These are phyloP conservation scores for Athalia cordata DNA, from an alignment of 2,888 invertebrate species.

Conservation along the genomic window DNA sequence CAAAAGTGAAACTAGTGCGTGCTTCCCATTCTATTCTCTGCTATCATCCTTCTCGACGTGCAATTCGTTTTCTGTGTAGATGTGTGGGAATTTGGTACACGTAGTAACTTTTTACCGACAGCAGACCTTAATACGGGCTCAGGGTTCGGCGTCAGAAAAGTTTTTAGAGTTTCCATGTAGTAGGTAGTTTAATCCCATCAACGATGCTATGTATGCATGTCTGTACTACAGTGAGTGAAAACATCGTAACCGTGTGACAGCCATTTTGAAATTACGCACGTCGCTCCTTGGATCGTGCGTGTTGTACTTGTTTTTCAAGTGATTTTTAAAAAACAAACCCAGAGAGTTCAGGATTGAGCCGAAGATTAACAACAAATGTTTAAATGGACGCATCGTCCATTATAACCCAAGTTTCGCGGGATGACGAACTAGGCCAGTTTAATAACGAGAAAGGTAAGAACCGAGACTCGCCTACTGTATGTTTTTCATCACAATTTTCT, in stretches of 20 bases:
- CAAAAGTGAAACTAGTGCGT: not conserved
- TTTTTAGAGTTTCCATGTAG: not conserved
- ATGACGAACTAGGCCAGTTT: constrained; percentile 91
- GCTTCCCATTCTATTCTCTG: too few relatives aligned
- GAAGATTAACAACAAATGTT: constrained; percentile 78
- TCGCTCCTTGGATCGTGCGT: constrained; percentile 32
- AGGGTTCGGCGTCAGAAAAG: not conserved
- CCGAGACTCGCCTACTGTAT: constrained; percentile 8
- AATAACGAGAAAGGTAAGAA: constrained; percentile 94
- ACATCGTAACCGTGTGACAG: constrained; percentile 34
- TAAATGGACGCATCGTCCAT: constrained; percentile 99
- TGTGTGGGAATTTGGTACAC: constrained; percentile 3
- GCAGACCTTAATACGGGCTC: not conserved
- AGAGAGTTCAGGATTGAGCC: constrained; percentile 63
- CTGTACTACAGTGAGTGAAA: constrained; percentile 36
- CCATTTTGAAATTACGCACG: constrained; percentile 44
- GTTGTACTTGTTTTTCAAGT: constrained; percentile 37
- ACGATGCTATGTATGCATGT: not conserved
- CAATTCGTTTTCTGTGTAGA: not conserved
- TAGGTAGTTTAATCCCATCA: not conserved
- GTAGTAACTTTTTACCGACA: constrained; percentile 5
- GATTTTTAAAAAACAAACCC: constrained; percentile 2
- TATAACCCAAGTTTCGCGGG: constrained; percentile 98
- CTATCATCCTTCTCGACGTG: too few relatives aligned
- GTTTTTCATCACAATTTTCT: constrained; percentile 21